These are phyloP conservation scores for Phyllostomus hastatus DNA, from an alignment of 2,113 vertebrate genomes.

Conservation along the genomic window DNA sequence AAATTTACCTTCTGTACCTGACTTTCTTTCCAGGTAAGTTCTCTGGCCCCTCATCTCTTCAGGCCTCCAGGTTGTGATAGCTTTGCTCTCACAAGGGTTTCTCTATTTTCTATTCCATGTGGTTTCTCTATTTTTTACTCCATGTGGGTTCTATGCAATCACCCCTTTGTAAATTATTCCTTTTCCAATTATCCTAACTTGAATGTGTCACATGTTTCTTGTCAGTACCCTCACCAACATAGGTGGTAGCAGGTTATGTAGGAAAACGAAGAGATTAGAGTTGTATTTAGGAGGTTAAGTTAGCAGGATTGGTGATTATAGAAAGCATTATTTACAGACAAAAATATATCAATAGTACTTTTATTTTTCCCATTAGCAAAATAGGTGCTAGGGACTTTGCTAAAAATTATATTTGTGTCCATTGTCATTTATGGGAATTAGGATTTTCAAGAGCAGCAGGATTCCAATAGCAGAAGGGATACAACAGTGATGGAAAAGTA, in stretches of 20 bases:
- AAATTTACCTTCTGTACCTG: not conserved
- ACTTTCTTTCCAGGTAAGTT: not conserved
- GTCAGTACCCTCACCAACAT: not conserved
- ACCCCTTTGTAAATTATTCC: not conserved
- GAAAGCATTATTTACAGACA: constrained; percentile 27
- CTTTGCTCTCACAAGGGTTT: constrained; percentile 5
- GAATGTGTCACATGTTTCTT: not conserved
- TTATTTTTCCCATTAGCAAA: constrained; percentile 31
- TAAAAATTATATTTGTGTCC: constrained; percentile 9
- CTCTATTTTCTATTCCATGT: not conserved
- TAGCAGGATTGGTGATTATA: not conserved
- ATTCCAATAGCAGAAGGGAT: not conserved
- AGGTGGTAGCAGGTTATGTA: not conserved
- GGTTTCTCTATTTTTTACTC: no score
- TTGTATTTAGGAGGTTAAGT: constrained; percentile 15
- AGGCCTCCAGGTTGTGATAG: not conserved
- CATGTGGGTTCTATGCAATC: not conserved
- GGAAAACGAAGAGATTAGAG: not conserved
- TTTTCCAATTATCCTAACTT: not conserved
- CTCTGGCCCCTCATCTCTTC: not conserved
- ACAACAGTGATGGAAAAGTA: not conserved
- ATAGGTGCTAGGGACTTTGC: not conserved
- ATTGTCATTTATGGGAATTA: constrained; percentile 16
- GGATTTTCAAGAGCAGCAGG: constrained; percentile 36
- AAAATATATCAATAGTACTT: constrained; percentile 16